phyloP scores from a whole-genome alignment of 1,140 invertebrate genomes.

The Orchesella cincta region DNA sequence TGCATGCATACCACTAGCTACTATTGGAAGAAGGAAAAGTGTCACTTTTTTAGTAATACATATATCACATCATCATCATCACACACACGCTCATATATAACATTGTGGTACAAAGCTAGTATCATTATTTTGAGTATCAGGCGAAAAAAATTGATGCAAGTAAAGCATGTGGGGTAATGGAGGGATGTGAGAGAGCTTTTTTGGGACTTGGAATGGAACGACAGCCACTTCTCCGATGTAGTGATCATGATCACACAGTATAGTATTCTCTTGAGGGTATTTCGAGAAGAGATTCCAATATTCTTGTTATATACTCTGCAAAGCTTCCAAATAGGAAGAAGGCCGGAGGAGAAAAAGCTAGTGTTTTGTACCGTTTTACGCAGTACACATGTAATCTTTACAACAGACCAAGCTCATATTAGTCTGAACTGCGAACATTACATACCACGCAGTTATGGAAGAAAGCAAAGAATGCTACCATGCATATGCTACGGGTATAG shows the following conservation, averaged over 20 bases:
- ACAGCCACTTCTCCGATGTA: not conserved
- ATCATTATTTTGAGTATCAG: not conserved
- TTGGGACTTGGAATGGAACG: not conserved
- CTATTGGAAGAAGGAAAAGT: not conserved
- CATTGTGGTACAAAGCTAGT: too few species aligned
- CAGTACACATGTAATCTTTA: too few species aligned
- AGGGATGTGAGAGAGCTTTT: not conserved
- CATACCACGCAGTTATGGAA: too few species aligned
- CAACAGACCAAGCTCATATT: too few species aligned
- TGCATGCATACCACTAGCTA: too few species aligned
- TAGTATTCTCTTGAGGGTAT: not conserved
- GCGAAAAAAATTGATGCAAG: not conserved
- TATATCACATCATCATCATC: not conserved
- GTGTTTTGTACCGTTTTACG: not conserved
- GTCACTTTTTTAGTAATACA: not conserved
- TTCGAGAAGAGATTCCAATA: too few species aligned
- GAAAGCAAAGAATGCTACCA: too few species aligned
- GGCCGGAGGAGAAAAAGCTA: not conserved
- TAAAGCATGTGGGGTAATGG: not conserved
- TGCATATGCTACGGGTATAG: not conserved
- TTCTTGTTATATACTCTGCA: too few species aligned
- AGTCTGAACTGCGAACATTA: too few species aligned
- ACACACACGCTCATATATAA: too few species aligned
- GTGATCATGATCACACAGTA: not conserved
- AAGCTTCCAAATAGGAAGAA: too few species aligned